phyloP scores from a whole-genome alignment of 1,140 invertebrate species.

The Euwallacea similis region DNA sequence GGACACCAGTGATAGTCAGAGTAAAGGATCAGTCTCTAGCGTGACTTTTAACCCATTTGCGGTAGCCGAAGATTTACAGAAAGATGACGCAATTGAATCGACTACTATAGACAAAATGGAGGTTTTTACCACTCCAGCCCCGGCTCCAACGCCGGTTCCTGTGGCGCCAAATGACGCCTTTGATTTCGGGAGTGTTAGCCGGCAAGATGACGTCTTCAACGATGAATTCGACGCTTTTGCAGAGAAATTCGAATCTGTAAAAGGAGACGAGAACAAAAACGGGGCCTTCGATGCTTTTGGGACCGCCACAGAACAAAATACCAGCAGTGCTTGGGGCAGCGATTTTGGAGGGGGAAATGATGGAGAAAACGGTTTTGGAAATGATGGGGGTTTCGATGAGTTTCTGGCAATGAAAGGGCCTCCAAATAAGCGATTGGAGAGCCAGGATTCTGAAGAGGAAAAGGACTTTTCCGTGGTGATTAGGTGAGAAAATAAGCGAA shows the following conservation, averaged over 20 bases:
- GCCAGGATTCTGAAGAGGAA: constrained; percentile 74
- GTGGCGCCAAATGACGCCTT: constrained; percentile 19
- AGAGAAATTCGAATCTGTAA: constrained; percentile 78
- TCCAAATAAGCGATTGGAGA: constrained; percentile 60
- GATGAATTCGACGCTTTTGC: constrained; percentile 83
- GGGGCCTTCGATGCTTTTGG: constrained; percentile 56
- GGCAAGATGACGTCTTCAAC: constrained; percentile 42
- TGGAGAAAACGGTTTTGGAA: constrained; percentile 47
- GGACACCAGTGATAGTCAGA: constrained; percentile 53
- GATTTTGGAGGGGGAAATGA: constrained; percentile 46
- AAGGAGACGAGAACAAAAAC: constrained; percentile 58
- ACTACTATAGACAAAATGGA: constrained; percentile 32
- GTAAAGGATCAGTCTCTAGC: constrained; percentile 52
- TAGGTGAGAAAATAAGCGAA: constrained; percentile 57
- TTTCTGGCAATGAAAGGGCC: constrained; percentile 81
- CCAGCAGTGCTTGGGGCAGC: constrained; percentile 56
- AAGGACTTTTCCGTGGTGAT: constrained; percentile 79
- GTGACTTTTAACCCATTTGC: constrained; percentile 58
- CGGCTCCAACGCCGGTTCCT: constrained; percentile 34
- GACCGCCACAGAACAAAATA: constrained; percentile 34
- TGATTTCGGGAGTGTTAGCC: constrained; percentile 3
- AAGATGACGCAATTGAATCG: constrained; percentile 4
- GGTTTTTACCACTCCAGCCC: constrained; percentile 34
- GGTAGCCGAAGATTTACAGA: constrained; percentile 52
- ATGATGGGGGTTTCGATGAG: constrained; percentile 75